These are phyloP conservation scores for Drosophila multiciliata DNA, from an alignment of 2,888 invertebrate genomes.

Conservation along the genomic window DNA sequence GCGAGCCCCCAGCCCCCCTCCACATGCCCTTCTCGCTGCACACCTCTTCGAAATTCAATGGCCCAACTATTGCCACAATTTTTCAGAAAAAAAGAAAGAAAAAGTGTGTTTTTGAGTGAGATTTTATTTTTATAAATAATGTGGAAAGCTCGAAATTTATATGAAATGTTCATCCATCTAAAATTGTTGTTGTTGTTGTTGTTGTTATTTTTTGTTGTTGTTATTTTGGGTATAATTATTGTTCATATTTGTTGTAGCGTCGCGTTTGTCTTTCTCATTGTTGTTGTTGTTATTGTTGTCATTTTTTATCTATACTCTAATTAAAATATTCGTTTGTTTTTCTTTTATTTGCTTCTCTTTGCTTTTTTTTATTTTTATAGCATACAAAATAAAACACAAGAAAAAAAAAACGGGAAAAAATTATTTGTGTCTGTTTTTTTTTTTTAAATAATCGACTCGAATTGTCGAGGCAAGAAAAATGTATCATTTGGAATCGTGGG, in stretches of 20 bases:
- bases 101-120: slow-evolving; percentile 49
- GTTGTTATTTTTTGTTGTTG: slow-evolving; percentile 31
- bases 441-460: neutral
- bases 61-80: slow-evolving; percentile 36
- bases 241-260: slow-evolving; percentile 67
- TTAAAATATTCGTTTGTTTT: slow-evolving; percentile 77
- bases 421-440: slow-evolving; percentile 29
- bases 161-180: slow-evolving; percentile 50
- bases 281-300: slow-evolving; percentile 52
- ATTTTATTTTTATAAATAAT: slow-evolving; percentile 80
- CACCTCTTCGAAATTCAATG: slow-evolving; percentile 51
- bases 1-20: slow-evolving; percentile 1
- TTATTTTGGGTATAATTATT: slow-evolving; percentile 71
- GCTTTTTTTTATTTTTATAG: slow-evolving; percentile 46
- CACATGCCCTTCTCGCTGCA: slow-evolving; percentile 43
- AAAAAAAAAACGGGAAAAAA: slow-evolving; percentile 43
- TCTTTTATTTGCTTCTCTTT: slow-evolving; percentile 35
- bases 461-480: neutral
- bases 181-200: slow-evolving; percentile 38
- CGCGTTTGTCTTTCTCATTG: slow-evolving; percentile 18
- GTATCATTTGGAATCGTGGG: slow-evolving; percentile 57
- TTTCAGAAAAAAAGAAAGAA: neutral
- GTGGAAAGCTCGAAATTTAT: slow-evolving; percentile 78
- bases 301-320: slow-evolving; percentile 80
- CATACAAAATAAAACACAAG: slow-evolving; percentile 36